Evolutionary conservation across 2,888 invertebrate genomes (phyloP).

Genomic region (Cosmia trapezina): DNA sequence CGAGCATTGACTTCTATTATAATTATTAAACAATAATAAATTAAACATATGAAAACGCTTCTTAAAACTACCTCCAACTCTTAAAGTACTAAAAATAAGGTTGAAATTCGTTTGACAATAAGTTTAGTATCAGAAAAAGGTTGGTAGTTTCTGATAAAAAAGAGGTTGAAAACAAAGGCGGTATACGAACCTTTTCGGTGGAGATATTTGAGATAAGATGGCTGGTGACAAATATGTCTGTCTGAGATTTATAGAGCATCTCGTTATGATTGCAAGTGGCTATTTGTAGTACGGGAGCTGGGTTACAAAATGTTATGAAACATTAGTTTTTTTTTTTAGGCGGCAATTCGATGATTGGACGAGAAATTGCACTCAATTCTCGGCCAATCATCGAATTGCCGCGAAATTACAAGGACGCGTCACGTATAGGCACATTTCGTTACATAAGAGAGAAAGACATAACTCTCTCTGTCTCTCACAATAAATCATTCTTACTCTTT

Average conservation of each 20-base stretch:
- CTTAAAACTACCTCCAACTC: neutral
- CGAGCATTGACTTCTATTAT: constrained; percentile 69
- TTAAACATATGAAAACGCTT: constrained; percentile 11
- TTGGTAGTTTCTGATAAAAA: constrained; percentile 40
- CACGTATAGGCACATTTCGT: too few species aligned
- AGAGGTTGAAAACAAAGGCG: constrained; percentile 64
- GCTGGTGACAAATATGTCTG: constrained; percentile 58
- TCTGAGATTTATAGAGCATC: constrained; percentile 54
- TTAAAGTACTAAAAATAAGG: neutral
- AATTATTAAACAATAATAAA: constrained; percentile 61
- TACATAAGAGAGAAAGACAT: too few species aligned
- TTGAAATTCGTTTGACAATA: constrained; percentile 12
- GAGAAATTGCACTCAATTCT: too few species aligned
- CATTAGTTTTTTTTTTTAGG: too few species aligned
- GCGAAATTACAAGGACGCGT: too few species aligned
- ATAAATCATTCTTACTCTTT: too few species aligned
- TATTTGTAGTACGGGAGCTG: constrained; percentile 31
- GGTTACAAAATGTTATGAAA: neutral
- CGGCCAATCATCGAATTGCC: too few species aligned
- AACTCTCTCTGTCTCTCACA: too few species aligned
- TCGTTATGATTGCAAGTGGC: constrained; percentile 39
- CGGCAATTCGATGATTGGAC: too few species aligned
- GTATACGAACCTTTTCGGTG: constrained; percentile 65
- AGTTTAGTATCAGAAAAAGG: neutral
- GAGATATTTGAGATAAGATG: constrained; percentile 69